Evolutionary conservation across 2,797 vertebrate genomes (phyloP).

Genomic region (Lutra lutra): DNA sequence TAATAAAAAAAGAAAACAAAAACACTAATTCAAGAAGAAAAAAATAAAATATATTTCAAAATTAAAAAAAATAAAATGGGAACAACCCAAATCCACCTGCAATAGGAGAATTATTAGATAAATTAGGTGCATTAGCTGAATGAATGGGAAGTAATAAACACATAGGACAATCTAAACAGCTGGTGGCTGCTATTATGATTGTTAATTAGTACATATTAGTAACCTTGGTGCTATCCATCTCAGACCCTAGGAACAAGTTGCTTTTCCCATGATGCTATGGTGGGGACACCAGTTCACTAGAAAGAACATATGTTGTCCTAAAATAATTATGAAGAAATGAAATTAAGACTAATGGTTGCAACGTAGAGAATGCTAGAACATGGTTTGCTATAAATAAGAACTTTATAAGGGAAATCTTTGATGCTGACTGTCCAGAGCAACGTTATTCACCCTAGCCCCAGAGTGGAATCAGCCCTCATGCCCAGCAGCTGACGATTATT

Average conservation of each 20-base stretch:
- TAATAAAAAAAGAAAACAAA: too few species aligned
- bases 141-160: not conserved
- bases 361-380: not conserved
- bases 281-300: not conserved
- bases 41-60: too few species aligned
- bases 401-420: not conserved
- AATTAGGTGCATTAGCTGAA: not conserved
- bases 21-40: too few species aligned
- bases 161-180: not conserved
- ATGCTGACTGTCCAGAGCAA: not conserved
- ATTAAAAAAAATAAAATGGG: not conserved
- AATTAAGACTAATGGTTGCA: not conserved
- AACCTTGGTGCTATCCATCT: not conserved
- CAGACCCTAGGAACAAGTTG: not conserved
- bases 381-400: not conserved
- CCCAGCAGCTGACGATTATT: not conserved
- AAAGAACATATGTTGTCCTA: not conserved
- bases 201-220: not conserved
- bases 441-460: not conserved
- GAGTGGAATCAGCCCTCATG: not conserved
- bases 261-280: not conserved
- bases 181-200: not conserved
- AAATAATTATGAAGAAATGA: conserved; percentile 4
- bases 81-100: not conserved
- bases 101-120: not conserved